Percentiles rank a stretch among this genome's conserved stretches.
These are phyloP conservation scores for Galerucella nymphaeae DNA, from an alignment of 2,888 invertebrate species.

Conservation along the genomic window DNA sequence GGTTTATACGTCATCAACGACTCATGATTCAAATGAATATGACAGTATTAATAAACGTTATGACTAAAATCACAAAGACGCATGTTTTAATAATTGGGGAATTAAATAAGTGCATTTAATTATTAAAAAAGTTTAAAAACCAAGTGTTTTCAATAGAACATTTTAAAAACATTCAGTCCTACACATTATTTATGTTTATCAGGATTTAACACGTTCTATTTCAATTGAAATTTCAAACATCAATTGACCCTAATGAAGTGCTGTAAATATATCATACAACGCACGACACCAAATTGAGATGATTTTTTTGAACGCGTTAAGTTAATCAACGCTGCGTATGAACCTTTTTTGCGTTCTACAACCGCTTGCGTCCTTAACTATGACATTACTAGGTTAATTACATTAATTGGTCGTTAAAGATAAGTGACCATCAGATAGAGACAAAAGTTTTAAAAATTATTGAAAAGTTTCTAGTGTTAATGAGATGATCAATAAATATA, in stretches of 20 bases:
- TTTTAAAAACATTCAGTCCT: not conserved
- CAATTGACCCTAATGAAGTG: constrained; percentile 39
- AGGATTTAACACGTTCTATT: constrained; percentile 29
- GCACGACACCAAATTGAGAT: constrained; percentile 37
- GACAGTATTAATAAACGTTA: no score
- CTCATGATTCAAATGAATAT: no score
- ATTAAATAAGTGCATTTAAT: no score
- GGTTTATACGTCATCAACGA: no score
- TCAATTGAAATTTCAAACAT: constrained; percentile 34
- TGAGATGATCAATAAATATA: not conserved
- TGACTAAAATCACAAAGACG: no score
- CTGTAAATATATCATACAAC: constrained; percentile 34
- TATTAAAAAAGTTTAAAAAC: no score
- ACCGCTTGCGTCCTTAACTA: constrained; percentile 23
- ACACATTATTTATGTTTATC: constrained; percentile 24
- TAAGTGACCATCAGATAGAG: constrained; percentile 4
- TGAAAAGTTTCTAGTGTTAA: not conserved
- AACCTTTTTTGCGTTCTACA: constrained; percentile 31
- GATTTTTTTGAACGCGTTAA: constrained; percentile 34
- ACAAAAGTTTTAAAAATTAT: constrained; percentile 1
- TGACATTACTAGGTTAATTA: constrained; percentile 33
- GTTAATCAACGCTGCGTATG: constrained; percentile 26
- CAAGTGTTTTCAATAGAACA: not conserved
- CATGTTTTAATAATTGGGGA: no score
- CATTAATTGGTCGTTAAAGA: constrained; percentile 23